These are phyloP conservation scores for Pantherophis guttatus DNA, from an alignment of 2,113 vertebrate species.

Conservation along the genomic window DNA sequence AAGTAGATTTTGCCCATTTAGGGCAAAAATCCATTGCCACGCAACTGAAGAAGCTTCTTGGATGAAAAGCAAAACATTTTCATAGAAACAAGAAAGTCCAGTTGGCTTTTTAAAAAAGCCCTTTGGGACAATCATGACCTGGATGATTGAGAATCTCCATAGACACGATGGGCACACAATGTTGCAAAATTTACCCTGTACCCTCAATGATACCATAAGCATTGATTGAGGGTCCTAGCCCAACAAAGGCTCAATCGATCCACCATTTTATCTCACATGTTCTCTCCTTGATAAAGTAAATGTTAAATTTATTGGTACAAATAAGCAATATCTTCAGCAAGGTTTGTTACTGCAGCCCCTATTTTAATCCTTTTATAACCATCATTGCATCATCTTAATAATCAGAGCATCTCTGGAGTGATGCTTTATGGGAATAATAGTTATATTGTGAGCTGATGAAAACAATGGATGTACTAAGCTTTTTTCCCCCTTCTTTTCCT, in stretches of 20 bases:
- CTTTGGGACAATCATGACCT: too few relatives aligned
- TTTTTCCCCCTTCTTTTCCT: too few relatives aligned
- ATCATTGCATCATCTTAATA: too few relatives aligned
- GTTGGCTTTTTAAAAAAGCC: too few relatives aligned
- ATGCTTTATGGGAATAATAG: not conserved
- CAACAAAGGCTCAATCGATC: not conserved
- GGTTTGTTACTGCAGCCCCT: not conserved
- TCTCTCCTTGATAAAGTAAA: not conserved
- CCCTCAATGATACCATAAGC: too few relatives aligned
- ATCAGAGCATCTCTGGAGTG: not conserved
- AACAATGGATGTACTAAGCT: not conserved
- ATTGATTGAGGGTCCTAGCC: not conserved
- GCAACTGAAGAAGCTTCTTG: too few relatives aligned
- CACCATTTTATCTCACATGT: not conserved
- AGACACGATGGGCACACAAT: not conserved
- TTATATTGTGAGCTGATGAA: not conserved
- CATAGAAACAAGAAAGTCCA: too few relatives aligned
- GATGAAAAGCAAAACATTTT: too few relatives aligned
- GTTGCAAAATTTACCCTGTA: not conserved
- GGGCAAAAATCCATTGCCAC: not conserved
- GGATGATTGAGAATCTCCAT: too few relatives aligned
- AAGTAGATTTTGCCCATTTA: not conserved
- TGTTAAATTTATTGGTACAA: not conserved
- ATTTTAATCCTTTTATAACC: not conserved
- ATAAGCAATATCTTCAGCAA: not conserved